Percentiles rank a stretch among this genome's conserved stretches.
These are phyloP conservation scores for Choristoneura rosaceana DNA, from an alignment of 2,888 invertebrate species.

Conservation along the genomic window DNA sequence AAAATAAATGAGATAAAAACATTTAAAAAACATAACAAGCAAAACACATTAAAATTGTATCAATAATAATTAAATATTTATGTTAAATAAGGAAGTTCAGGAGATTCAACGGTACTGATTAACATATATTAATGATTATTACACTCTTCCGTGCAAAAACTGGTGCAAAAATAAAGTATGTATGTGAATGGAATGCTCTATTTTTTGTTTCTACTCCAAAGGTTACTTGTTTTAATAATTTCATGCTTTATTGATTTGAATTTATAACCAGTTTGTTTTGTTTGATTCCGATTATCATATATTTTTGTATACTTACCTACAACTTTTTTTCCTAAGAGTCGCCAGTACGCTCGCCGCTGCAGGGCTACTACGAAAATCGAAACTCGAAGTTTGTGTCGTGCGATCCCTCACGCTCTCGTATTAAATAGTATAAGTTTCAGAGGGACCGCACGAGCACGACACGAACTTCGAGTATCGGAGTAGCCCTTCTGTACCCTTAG, in stretches of 20 bases:
- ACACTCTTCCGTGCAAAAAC: constrained; percentile 25
- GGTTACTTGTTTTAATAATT: constrained; percentile 4
- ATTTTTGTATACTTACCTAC: too few species aligned
- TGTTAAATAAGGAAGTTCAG: constrained; percentile 35
- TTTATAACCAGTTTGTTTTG: neutral
- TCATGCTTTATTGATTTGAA: neutral
- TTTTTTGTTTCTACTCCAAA: neutral
- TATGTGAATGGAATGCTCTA: neutral
- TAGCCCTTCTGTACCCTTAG: too few species aligned
- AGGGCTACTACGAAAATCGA: too few species aligned
- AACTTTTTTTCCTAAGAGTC: too few species aligned
- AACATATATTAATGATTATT: constrained; percentile 36
- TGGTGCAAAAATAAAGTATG: constrained; percentile 7
- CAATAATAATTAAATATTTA: constrained; percentile 16
- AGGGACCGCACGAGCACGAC: too few species aligned
- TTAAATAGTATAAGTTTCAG: too few species aligned
- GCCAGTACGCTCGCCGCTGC: too few species aligned
- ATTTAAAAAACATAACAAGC: neutral
- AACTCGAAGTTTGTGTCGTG: too few species aligned
- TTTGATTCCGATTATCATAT: neutral
- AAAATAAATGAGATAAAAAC: constrained; percentile 2
- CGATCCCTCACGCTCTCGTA: too few species aligned
- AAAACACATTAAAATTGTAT: constrained; percentile 13
- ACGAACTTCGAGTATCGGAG: too few species aligned
- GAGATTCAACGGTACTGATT: constrained; percentile 14